Evolutionary conservation across 2,888 invertebrate species (phyloP), one percentile per base, ranked within the genome.

Genomic region (Andrena dorsata): DNA sequence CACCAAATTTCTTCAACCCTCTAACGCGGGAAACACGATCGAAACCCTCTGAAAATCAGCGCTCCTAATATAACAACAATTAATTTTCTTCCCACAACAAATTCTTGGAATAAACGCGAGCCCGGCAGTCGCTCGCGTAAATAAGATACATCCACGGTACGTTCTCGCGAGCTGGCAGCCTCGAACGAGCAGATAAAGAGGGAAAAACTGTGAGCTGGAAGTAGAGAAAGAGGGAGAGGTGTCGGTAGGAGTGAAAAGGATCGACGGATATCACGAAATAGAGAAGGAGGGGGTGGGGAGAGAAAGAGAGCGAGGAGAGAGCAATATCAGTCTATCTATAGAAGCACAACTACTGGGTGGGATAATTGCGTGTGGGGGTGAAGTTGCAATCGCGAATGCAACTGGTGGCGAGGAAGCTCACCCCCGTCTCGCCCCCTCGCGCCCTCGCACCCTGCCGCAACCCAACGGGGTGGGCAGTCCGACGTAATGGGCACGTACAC

Each of bases 331-430:
- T 91, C 91, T 90, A 91, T 89, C 80, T 90, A 91, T 91, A 91
- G 90, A 90, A 88, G 76, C 84, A 80, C 88, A 86, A 84, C 85
- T 87, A 89, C 86, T 87, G 86, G 84, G 86, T 76, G 85, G 85
- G 86, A 89, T 91, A 91, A 91, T 91, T 91, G 89, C 84, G 89
- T 87, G 87, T 87, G 87, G 85, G 88, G 86, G 80, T 83, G 86
- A 85, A 90, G 86, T 85, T 90, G 89, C 90, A 89, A 89, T 90
- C 89, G 89, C 85, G 84, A 80, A 80, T 84, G 86, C 88, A 88
- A 88, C 88, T 86, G 86, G 88, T 88, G 87, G 83, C 64, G 81
- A 69, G 65, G 73, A 69, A 73, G 61, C 47, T 72, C n/a, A 64
- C 65, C 53, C 51, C 56, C 56, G 41, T n/a, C 71, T 26, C 68